Evolutionary conservation across 2,797 vertebrate species (phyloP).

Genomic region (Dendrocincla tyrannina): DNA sequence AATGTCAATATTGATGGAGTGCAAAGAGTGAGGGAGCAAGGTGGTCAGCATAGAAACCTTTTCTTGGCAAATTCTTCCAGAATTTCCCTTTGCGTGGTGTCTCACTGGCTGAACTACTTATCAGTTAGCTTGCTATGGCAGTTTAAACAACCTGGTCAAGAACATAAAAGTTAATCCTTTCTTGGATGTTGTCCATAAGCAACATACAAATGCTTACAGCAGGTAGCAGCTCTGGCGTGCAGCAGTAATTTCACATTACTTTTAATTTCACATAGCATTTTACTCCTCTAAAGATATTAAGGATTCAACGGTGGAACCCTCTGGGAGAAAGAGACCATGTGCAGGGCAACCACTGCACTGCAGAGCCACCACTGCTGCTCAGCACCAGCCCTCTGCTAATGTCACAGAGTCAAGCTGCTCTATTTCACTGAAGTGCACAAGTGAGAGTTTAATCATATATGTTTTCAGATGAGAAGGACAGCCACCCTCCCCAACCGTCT

Average conservation of each 20-base stretch:
- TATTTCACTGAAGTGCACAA: background rate
- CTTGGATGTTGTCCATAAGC: background rate
- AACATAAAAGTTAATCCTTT: background rate
- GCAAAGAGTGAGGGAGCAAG: background rate
- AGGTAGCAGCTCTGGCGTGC: background rate
- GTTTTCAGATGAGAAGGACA: background rate
- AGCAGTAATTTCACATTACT: background rate
- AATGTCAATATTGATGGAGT: background rate
- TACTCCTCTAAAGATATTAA: background rate
- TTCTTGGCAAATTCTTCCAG: background rate
- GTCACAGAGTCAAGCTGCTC: fast-evolving
- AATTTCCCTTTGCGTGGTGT: background rate
- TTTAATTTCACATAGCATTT: background rate
- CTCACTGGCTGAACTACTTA: background rate
- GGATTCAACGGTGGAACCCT: background rate
- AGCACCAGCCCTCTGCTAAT: background rate
- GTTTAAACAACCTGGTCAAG: background rate
- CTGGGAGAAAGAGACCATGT: background rate
- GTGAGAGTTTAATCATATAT: background rate
- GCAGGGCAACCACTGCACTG: fast-evolving
- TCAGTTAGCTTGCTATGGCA: background rate
- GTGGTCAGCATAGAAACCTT: background rate
- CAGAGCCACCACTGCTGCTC: background rate
- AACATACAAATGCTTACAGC: background rate
- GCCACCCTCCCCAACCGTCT: background rate